Base-by-base conservation (phyloP, 2,113 vertebrate genomes). In the Rhinopomastus cyanomelas region DNA sequence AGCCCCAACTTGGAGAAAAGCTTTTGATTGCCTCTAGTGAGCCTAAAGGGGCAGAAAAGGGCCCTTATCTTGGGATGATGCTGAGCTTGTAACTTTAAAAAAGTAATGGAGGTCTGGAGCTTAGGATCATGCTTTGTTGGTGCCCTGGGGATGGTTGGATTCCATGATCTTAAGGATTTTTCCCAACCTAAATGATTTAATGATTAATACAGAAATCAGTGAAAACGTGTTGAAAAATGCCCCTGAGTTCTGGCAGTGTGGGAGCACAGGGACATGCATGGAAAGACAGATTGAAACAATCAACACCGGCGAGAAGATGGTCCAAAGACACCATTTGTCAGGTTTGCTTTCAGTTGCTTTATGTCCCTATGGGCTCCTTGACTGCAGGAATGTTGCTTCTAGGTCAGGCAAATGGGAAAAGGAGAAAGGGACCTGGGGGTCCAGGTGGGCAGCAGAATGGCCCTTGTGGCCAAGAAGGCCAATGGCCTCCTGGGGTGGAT, bases 171-270 rank as follows among this genome's bases (percentile, higher is more conserved):
- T 42, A 42, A 42, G 15, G 39, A 42, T 12, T 15, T 42, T 42
- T 42, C 15, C 39, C 39, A 42, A 42, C 39, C 39, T 42, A 42
- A 42, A 42, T 42, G 39, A n/a, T n/a, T n/a, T n/a, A n/a, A n/a
- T n/a, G n/a, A 7, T 36, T 81, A 29, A 20, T 16, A 46, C 0
- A 2, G n/a, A 69, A 77, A 60, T 0, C 4, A 5, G 34, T n/a
- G 30, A 26, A 52, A 78, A 81, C 36, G 3, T 21, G 15, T 6
- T 61, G 66, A 52, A 85, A 78, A 78, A 23, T 11, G 4, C 4
- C 39, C 56, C 74, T 46, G 7, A 30, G 9, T 48, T 36, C 61
- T 34, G 37, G 12, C 18, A 32, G 20, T 32, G 8, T 3, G 6
- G 11, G 39, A 82, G 16, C 39, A 55, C 7, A n/a, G 72, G 42